A percentile compares a stretch with the other conserved stretches of the same genome.
Conservation (phyloP, 2,113 vertebrate species). For the Vireo altiloquus region DNA sequence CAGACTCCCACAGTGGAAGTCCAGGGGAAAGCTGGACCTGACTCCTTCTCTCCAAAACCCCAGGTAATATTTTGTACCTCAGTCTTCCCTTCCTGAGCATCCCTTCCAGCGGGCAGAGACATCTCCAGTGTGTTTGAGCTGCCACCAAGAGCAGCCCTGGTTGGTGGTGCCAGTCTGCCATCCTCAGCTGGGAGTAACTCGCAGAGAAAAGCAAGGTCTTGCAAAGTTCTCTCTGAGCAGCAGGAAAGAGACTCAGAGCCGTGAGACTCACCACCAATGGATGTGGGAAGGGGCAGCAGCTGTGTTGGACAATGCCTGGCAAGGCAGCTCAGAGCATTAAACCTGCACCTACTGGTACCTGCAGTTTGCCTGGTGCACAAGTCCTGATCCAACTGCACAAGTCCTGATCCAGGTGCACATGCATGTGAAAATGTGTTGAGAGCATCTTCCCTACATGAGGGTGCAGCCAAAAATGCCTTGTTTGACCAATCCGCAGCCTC, state of each 20-base stretch:
- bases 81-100: not conserved
- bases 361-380: not conserved
- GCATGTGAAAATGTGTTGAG: rapidly evolving
- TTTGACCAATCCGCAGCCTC: not conserved
- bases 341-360: not conserved
- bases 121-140: not conserved
- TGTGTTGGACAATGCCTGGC: not conserved
- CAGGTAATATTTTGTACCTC: not conserved
- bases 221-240: not conserved
- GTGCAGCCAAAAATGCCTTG: not conserved
- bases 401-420: not conserved
- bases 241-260: not conserved
- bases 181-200: not conserved
- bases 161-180: not conserved
- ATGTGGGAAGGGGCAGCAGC: not conserved
- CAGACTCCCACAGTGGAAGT: not conserved
- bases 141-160: not conserved
- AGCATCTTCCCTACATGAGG: not conserved
- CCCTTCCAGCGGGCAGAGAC: not conserved
- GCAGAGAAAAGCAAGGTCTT: not conserved
- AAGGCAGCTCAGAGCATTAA: not conserved
- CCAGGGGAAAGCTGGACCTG: not conserved
- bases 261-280: not conserved
- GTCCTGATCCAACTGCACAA: not conserved
- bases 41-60: not conserved